Evolutionary conservation across 2,888 invertebrate genomes (phyloP), one percentile per base, ranked within the genome.

Genomic region (Pandemis cinnamomeana): DNA sequence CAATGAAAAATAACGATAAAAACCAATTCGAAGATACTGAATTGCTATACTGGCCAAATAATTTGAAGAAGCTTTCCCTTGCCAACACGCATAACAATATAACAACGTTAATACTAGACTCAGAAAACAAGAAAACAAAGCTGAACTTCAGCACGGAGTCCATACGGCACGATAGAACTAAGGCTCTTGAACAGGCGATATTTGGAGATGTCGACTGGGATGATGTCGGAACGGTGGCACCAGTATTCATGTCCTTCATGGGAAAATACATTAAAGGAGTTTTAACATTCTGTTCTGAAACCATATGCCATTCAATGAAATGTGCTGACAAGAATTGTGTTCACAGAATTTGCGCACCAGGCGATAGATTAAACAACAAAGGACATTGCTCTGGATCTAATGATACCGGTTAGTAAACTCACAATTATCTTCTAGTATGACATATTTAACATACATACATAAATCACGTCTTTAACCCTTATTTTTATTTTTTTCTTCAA

Each of bases 261-360:
- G 94, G 94, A 11, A 94, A 94, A 87, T 91, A 94, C 77, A 85
- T 91, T n/a, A 86, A 80, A 72, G 93, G 93, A 27, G 82, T 88
- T 67, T 80, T 94, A 78, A 92, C 93, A 58, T 90, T 93, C 77
- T 94, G 93, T 77, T 92, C 93, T 4, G 81, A 89, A 71, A 86
- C 77, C 64, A 79, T 86, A 77, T 94, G 93, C 74, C 91, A 91
- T 79, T 94, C 94, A 44, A 90, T 93, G 87, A 92, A 92, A 79
- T 94, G 94, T 77, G 83, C 79, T 10, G 82, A 90, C 58, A 91
- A 92, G 81, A 81, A 78, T 11, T 94, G 93, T 76, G 74, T 87
- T 1, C 89, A 92, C 75, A 89, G 93, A 84, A 85, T 83, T 72
- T 94, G 93, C 77, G 70, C 72, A 13, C 90, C 91, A 15, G 80